Conservation (phyloP, 1,140 invertebrate species). For the Alviniconcha marisindica region DNA sequence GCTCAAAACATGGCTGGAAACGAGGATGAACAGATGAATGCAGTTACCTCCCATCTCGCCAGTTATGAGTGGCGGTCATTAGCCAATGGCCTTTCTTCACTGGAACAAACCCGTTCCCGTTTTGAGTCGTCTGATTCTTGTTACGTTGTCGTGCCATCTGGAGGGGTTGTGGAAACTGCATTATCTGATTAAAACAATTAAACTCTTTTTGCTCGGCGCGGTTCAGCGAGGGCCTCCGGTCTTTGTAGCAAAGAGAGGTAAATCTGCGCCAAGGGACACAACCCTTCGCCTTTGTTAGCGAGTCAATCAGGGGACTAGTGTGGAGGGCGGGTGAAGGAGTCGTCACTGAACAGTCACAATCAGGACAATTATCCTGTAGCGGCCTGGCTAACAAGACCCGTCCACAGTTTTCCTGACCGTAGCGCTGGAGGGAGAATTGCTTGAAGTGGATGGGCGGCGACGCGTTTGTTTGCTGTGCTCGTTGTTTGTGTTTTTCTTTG, state of each 20-base stretch:
- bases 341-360: too few relatives aligned
- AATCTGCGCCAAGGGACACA: constrained; percentile 21
- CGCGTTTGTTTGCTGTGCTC: too few relatives aligned
- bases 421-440: too few relatives aligned
- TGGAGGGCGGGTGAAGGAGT: not conserved
- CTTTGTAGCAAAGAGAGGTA: constrained; percentile 14
- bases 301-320: not conserved
- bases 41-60: constrained; percentile 7
- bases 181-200: constrained; percentile 37
- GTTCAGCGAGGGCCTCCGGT: constrained; percentile 2
- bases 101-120: constrained; percentile 3
- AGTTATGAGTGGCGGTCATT: constrained; percentile 26
- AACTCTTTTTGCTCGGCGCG: not conserved
- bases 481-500: too few relatives aligned
- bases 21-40: constrained; percentile 22
- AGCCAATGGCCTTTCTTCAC: not conserved
- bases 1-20: not conserved
- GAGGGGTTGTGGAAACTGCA: not conserved
- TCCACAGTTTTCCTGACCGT: too few relatives aligned
- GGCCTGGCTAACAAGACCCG: too few relatives aligned
- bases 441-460: too few relatives aligned
- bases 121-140: not conserved
- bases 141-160: not conserved
- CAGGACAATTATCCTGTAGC: too few relatives aligned
- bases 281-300: not conserved